Evolutionary conservation across 2,888 invertebrate species (phyloP), one percentile per base, ranked within the genome.

Genomic region (Leucophora obtusa): DNA sequence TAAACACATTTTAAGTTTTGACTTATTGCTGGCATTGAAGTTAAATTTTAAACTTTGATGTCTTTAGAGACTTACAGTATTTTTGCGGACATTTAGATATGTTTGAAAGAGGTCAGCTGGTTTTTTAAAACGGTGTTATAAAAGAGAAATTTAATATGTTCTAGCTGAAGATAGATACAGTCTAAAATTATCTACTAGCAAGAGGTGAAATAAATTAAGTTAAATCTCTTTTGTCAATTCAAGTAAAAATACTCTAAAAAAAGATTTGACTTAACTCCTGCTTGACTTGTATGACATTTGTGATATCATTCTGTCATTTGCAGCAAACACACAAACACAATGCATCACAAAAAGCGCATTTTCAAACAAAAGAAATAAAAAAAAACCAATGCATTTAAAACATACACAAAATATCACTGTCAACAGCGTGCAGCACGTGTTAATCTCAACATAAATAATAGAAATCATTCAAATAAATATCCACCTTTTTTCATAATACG

Each of bases 371-470:
- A 38, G 7, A 2, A 10, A n/a, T n/a, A 10, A 56, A 59, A 56
- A 33, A 24, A 33, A 47, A 21, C 28, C 11, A 56, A 24, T 43
- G 50, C 14, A 53, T 50, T 62, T 17, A 24, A 18, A 38, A 33
- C 53, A 43, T n/a, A 54, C 11, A 50, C 5, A 15, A 62, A 28
- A 21, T 24, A 76, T 58, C 51, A 63, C 56, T 71, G 58, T 70
- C 70, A 65, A 35, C 72, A 68, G 68, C 38, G 38, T 58, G 51
- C 72, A 43, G 60, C 62, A 68, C 43, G 65, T 63, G 63, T 63
- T 79, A 79, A 74, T 73, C 63, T 65, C 15, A 54, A 65, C 53
- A 59, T 65, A 79, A 79, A 69, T 74, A 69, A 69, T 43, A 59
- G 59, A 60, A 70, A 79, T 79, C 68, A 65, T 73, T 69, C 65